A percentile compares a stretch with the other conserved stretches of the same genome.
These are phyloP conservation scores for Aplocera efformata DNA, from an alignment of 2,888 invertebrate species.

Conservation along the genomic window DNA sequence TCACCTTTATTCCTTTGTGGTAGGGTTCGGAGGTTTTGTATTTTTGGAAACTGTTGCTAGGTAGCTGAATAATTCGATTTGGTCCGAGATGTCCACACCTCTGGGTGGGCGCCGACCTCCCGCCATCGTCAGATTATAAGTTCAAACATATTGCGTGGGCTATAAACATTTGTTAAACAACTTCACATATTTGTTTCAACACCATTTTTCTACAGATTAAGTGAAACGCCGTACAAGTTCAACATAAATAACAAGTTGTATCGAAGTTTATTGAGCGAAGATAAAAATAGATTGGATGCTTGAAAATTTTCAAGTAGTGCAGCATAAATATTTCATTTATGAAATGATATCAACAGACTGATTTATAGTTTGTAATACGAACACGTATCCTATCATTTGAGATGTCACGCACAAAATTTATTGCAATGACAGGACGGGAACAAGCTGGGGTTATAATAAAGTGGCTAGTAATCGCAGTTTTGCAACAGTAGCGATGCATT, in stretches of 20 bases:
- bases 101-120: constrained; percentile 74
- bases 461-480: constrained; percentile 36
- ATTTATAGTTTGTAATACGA: constrained; percentile 42
- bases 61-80: constrained; percentile 67
- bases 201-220: constrained; percentile 57
- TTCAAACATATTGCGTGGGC: constrained; percentile 62
- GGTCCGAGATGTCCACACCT: constrained; percentile 69
- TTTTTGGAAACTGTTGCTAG: constrained; percentile 29
- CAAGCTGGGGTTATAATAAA: constrained; percentile 42
- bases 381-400: constrained; percentile 47
- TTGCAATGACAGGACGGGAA: constrained; percentile 31
- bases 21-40: constrained; percentile 21
- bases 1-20: constrained; percentile 30
- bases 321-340: constrained; percentile 29
- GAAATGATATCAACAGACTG: constrained; percentile 33
- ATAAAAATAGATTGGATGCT: constrained; percentile 29
- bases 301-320: constrained; percentile 21
- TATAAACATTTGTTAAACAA: constrained; percentile 67
- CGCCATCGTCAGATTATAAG: constrained; percentile 64
- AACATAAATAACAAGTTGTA: constrained; percentile 32
- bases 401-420: constrained; percentile 42
- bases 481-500: constrained; percentile 51
- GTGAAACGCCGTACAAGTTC: constrained; percentile 47
- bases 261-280: constrained; percentile 6
- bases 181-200: constrained; percentile 64